phyloP scores from a whole-genome alignment of 2,113 vertebrate species.

The Petromus typicus region DNA sequence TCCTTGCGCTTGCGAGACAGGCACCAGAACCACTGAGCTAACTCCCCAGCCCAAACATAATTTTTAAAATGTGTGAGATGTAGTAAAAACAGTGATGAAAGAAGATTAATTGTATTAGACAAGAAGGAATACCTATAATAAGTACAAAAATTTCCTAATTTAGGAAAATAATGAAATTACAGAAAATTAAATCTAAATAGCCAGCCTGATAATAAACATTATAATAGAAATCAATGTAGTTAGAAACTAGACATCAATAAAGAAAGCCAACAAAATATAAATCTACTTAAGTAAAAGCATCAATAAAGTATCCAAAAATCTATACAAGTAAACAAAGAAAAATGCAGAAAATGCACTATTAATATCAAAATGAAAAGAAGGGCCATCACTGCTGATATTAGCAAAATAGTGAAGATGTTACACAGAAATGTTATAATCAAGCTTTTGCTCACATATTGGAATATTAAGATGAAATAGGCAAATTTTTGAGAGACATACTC shows the following conservation, averaged over 20 bases:
- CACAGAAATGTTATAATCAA: neutral
- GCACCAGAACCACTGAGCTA: too few species aligned
- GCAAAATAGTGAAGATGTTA: neutral
- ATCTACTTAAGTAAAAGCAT: neutral
- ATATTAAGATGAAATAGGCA: neutral
- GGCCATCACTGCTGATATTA: neutral
- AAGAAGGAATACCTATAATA: neutral
- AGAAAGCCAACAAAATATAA: neutral
- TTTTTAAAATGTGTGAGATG: neutral
- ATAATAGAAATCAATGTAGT: too few species aligned
- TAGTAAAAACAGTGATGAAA: neutral
- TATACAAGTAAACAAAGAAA: neutral
- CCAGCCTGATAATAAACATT: neutral
- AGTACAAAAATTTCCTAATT: neutral
- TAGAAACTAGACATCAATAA: neutral
- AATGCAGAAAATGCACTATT: neutral
- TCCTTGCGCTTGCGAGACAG: too few species aligned
- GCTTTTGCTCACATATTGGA: neutral
- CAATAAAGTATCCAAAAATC: neutral
- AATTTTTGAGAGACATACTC: neutral
- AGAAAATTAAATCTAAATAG: neutral
- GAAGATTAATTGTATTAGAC: neutral
- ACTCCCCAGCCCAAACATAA: too few species aligned
- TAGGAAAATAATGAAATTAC: neutral
- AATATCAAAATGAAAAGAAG: neutral